Evolutionary conservation across 2,888 invertebrate species (phyloP).

Genomic region (Meghimatium bilineatum): DNA sequence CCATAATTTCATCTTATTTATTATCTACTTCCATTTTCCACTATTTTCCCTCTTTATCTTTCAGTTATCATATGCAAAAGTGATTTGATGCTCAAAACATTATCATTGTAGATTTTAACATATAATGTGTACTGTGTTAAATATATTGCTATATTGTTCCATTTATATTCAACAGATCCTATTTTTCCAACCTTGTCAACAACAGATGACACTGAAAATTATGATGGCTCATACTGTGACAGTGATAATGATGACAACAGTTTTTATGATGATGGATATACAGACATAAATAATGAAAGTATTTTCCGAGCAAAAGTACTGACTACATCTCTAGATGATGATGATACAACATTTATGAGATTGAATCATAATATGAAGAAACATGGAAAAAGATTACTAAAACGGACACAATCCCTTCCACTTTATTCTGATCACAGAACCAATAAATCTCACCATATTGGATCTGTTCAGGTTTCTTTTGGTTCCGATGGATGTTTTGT

Average conservation of each 20-base stretch:
- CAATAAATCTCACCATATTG: neutral
- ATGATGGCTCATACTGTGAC: neutral
- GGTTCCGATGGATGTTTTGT: neutral
- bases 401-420: constrained; percentile 38
- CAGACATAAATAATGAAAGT: constrained; percentile 24
- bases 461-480: neutral
- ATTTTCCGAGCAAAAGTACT: constrained; percentile 38
- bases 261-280: constrained; percentile 29
- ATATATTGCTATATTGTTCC: neutral
- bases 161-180: constrained; percentile 19
- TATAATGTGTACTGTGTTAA: neutral
- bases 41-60: neutral
- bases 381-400: neutral
- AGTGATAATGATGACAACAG: constrained; percentile 24
- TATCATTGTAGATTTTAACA: neutral
- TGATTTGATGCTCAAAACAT: neutral
- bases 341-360: constrained; percentile 39
- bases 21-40: neutral
- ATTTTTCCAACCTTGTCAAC: constrained; percentile 24
- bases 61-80: neutral
- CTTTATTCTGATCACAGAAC: constrained; percentile 5
- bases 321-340: constrained; percentile 38
- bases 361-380: constrained; percentile 1
- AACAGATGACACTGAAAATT: constrained; percentile 13
- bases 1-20: neutral